These are phyloP conservation scores for Anarrhichthys ocellatus DNA, from an alignment of 2,113 vertebrate species.

Conservation along the genomic window DNA sequence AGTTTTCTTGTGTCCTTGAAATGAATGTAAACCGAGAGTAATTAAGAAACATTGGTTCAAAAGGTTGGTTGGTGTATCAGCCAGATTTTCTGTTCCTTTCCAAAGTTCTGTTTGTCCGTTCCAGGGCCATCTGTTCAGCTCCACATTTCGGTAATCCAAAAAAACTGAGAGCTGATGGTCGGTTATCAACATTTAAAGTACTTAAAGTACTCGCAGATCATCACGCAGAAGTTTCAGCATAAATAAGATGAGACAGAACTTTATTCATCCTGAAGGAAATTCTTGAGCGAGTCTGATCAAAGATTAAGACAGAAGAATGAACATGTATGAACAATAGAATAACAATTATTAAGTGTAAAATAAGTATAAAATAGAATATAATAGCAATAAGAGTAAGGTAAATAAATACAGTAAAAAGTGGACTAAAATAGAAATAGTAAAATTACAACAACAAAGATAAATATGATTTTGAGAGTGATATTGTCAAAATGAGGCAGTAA, in stretches of 20 bases:
- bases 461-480: too few relatives aligned
- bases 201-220: background rate
- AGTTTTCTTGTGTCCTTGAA: background rate
- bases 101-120: background rate
- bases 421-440: background rate
- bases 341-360: background rate
- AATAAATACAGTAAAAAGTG: background rate
- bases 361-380: background rate
- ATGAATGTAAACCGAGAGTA: background rate
- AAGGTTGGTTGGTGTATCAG: background rate
- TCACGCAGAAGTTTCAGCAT: background rate
- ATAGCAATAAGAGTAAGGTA: background rate
- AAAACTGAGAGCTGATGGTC: background rate
- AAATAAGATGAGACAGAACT: background rate
- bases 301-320: background rate
- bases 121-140: constrained; percentile 6
- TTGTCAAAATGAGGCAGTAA: background rate
- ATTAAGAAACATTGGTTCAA: background rate
- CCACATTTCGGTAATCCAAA: background rate
- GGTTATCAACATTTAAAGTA: background rate
- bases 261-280: background rate
- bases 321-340: background rate
- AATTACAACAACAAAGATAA: too few relatives aligned
- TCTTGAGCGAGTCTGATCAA: background rate
- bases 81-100: background rate